Evolutionary conservation across 2,797 vertebrate species (phyloP).

Genomic region (Gymnothorax javanicus): DNA sequence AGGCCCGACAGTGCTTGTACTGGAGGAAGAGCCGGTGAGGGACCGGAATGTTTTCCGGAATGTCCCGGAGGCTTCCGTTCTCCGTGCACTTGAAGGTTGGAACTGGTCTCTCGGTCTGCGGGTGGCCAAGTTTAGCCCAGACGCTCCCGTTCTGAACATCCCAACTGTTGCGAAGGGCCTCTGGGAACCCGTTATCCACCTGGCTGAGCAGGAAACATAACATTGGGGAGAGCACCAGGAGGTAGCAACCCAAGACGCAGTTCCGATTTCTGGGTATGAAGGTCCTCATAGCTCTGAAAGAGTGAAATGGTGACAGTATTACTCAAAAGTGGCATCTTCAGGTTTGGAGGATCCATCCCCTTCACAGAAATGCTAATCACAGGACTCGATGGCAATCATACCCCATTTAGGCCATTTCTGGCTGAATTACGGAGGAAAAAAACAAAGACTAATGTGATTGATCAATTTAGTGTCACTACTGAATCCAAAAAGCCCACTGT

Average conservation of each 20-base stretch:
- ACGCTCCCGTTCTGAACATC: neutral
- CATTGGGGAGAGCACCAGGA: neutral
- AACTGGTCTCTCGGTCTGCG: neutral
- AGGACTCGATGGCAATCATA: too few relatives aligned
- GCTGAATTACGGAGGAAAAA: too few relatives aligned
- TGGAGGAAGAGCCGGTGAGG: conserved; percentile 67
- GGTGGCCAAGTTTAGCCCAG: neutral
- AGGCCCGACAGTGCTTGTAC: conserved; percentile 73
- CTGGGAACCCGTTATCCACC: neutral
- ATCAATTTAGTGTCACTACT: too few relatives aligned
- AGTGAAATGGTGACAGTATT: neutral
- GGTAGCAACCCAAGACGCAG: neutral
- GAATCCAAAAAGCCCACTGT: too few relatives aligned
- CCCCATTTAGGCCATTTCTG: too few relatives aligned
- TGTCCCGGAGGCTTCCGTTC: conserved; percentile 44
- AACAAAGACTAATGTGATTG: too few relatives aligned
- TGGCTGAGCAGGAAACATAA: conserved; percentile 8
- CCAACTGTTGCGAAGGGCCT: neutral
- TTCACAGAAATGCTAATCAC: neutral
- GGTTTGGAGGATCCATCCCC: neutral
- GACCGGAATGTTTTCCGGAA: conserved; percentile 57
- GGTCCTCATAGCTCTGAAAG: conserved; percentile 32
- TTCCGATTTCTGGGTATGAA: neutral
- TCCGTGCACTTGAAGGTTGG: conserved; percentile 50
- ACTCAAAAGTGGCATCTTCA: neutral